Evolutionary conservation across 2,113 vertebrate genomes (phyloP), one percentile per base, ranked within the genome.

Genomic region (Oryzias melastigma): DNA sequence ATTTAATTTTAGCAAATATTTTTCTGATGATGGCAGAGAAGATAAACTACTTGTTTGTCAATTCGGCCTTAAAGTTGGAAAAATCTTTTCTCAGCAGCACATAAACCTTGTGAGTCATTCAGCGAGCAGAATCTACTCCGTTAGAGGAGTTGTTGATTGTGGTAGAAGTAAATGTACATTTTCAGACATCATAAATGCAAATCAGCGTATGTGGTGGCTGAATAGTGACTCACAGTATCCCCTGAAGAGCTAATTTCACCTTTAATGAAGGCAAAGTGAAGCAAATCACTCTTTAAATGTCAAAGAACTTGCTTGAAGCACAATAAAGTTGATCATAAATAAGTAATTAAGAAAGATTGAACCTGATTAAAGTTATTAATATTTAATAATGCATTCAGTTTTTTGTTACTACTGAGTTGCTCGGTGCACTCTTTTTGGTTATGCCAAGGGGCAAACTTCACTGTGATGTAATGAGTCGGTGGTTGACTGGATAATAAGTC

Each of bases 271-370:
- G 27, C 43, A 54, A 45, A 47, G 29, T 66, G 15, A 7, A 35
- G 24, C 16, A 15, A 58, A 66, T 58, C 19, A 44, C 16, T 45
- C 49, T 58, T 20, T n/a, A 51, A 42, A 44, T 29, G 18, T 52
- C 24, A 35, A 12, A 27, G 25, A 52, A 14, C 50, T 25, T 49
- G 46, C 35, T 43, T 44, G n/a, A 51, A 49, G 45, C 35, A 41
- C 14, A 57, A 42, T 65, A 19, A 3, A 45, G 51, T 0, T 35
- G 22, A 2, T 29, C 25, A 67, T 58, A 45, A 58, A 67, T 52
- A 58, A 57, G 53, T 49, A 20, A 67, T 52, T 58, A 35, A 52
- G 25, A 1, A 1, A 52, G 64, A 44, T 50, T 52, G 18, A 67
- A 50, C 45, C 14, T 44, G 24, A 40, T 45, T 58, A 35, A 52